Conservation (phyloP, 2,797 vertebrate genomes). For the Apodemus agrarius region DNA sequence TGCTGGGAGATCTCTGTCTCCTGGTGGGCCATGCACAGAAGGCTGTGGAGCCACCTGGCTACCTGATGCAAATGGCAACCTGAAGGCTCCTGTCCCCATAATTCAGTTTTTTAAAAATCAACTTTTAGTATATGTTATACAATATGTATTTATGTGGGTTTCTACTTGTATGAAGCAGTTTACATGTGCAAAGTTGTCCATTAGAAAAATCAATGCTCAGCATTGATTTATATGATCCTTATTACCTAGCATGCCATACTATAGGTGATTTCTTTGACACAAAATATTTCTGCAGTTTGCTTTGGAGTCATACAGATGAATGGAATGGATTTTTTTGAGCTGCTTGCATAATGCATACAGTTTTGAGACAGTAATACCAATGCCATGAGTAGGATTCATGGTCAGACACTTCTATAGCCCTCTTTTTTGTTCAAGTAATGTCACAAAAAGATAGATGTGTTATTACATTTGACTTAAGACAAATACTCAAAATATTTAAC, state of each 20-base stretch:
- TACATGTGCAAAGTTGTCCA: not conserved
- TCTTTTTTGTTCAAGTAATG: not conserved
- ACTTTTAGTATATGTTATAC: not conserved
- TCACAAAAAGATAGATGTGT: constrained; percentile 13
- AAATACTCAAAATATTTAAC: not conserved
- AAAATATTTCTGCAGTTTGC: not conserved
- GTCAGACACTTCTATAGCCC: not conserved
- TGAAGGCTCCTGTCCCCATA: not conserved
- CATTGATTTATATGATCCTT: not conserved
- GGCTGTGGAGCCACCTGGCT: too few relatives aligned
- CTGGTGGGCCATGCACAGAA: too few relatives aligned
- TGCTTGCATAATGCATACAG: not conserved
- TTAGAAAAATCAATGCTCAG: not conserved
- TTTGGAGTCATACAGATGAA: not conserved
- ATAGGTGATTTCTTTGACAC: not conserved
- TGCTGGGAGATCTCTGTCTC: too few relatives aligned
- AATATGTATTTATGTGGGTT: not conserved
- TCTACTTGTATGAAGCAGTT: not conserved
- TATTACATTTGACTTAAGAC: not conserved
- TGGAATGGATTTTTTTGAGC: not conserved
- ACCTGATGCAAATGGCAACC: too few relatives aligned
- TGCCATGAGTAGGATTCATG: too few relatives aligned
- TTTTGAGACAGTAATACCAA: not conserved
- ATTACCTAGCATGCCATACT: not conserved
- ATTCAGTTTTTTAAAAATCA: not conserved